A percentile compares a stretch with the other conserved stretches of the same genome.
Evolutionary conservation across 2,888 invertebrate genomes (phyloP).

Genomic region (Tethea ocularis): DNA sequence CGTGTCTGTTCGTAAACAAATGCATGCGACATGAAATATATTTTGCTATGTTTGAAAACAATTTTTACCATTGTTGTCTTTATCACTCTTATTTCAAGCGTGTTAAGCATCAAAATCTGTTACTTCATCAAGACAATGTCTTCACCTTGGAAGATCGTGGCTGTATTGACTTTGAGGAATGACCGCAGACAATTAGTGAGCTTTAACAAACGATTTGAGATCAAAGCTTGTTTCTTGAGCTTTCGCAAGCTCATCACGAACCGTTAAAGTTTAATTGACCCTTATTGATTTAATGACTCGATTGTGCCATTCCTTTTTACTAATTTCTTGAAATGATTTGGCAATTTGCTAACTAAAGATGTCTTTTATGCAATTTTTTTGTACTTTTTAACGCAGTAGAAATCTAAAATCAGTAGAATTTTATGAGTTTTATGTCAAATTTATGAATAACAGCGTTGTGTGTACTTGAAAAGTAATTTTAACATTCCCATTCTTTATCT

Average conservation of each 20-base stretch:
- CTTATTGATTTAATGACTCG: constrained; percentile 2
- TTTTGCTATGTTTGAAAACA: constrained; percentile 22
- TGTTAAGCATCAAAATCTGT: neutral
- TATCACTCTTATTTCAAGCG: neutral
- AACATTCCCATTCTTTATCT: no score
- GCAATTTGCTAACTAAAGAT: neutral
- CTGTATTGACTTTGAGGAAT: constrained; percentile 63
- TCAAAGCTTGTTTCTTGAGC: constrained; percentile 21
- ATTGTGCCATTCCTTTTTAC: neutral
- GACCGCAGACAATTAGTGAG: constrained; percentile 47
- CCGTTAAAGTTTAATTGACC: constrained; percentile 29
- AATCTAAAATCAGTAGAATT: no score
- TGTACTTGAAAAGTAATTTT: no score
- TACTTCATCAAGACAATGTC: constrained; percentile 23
- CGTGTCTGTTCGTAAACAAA: constrained; percentile 55
- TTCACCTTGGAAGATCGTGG: constrained; percentile 63
- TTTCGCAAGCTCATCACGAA: constrained; percentile 26
- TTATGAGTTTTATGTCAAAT: no score
- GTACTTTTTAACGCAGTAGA: neutral
- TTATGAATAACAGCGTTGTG: no score
- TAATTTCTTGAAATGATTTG: neutral
- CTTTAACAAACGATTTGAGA: constrained; percentile 39
- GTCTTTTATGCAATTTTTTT: neutral
- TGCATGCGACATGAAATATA: constrained; percentile 43
- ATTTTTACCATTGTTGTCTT: neutral